Conservation (phyloP, 1,140 invertebrate genomes). For the Leptinotarsa texana region DNA sequence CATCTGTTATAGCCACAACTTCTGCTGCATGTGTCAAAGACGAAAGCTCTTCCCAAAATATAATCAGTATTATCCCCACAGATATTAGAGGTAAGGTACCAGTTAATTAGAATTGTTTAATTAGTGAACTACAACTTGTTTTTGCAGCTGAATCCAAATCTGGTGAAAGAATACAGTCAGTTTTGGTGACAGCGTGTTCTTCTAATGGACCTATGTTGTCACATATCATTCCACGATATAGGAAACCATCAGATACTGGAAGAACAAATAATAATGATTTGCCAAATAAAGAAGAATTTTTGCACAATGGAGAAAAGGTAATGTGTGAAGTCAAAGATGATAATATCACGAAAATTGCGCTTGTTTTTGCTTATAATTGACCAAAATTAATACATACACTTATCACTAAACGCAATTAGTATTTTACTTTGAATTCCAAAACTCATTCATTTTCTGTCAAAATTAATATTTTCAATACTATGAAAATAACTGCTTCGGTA, state of each 20-base stretch:
- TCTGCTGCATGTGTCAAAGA: slow-evolving; percentile 37
- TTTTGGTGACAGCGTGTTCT: slow-evolving; percentile 51
- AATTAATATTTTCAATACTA: too few relatives aligned
- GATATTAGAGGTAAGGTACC: slow-evolving; percentile 33
- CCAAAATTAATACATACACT: not conserved
- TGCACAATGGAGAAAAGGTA: slow-evolving; percentile 50
- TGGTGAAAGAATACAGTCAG: slow-evolving; percentile 49
- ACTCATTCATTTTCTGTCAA: too few relatives aligned
- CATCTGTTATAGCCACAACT: slow-evolving; percentile 52
- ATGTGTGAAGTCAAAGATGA: not conserved
- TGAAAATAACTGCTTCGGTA: too few relatives aligned
- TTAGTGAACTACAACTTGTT: not conserved
- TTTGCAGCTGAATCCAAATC: slow-evolving; percentile 42
- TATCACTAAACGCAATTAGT: too few relatives aligned
- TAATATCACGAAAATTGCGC: too few relatives aligned
- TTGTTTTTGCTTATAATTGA: too few relatives aligned
- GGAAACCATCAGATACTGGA: slow-evolving; percentile 41
- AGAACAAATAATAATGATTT: slow-evolving; percentile 32
- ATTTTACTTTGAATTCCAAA: too few relatives aligned
- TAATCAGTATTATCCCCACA: slow-evolving; percentile 42
- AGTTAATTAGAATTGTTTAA: not conserved
- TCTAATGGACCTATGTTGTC: slow-evolving; percentile 54
- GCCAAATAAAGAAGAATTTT: slow-evolving; percentile 41
- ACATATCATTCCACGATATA: slow-evolving; percentile 48
- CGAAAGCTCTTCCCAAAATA: slow-evolving; percentile 28